Conservation (phyloP, 1,140 invertebrate genomes). For the Drosophila biarmipes region DNA sequence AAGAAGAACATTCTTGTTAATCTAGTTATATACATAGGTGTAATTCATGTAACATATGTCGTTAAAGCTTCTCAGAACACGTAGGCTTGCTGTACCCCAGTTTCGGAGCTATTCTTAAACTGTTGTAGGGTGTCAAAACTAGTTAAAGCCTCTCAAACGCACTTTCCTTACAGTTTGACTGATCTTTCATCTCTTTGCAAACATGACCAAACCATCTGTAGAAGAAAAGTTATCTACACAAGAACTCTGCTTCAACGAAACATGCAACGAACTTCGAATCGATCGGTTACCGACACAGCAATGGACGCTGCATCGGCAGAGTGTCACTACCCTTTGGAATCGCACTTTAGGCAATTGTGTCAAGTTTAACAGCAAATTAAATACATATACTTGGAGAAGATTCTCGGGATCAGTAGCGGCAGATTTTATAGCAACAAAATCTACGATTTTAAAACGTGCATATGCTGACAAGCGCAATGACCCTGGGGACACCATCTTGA, state of each 20-base stretch:
- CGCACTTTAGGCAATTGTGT: not conserved
- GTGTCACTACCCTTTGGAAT: not conserved
- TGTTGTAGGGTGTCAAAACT: too few relatives aligned
- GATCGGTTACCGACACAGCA: not conserved
- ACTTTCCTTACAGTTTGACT: not conserved
- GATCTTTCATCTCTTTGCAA: not conserved
- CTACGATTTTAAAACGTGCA: too few relatives aligned
- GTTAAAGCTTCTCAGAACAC: not conserved
- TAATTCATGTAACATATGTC: not conserved
- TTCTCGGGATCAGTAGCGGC: slow-evolving; percentile 1
- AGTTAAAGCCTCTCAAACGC: not conserved
- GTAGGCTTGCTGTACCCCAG: not conserved
- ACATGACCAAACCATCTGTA: slow-evolving; percentile 1
- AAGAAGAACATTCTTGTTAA: too few relatives aligned
- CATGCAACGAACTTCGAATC: not conserved
- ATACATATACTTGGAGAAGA: not conserved
- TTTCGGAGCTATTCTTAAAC: not conserved
- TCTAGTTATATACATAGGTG: too few relatives aligned
- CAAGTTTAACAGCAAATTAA: slow-evolving; percentile 1
- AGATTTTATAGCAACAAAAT: too few relatives aligned
- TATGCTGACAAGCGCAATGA: too few relatives aligned
- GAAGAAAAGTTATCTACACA: not conserved
- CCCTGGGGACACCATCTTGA: not conserved
- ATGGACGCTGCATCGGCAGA: not conserved
- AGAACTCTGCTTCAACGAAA: not conserved